phyloP scores from a whole-genome alignment of 2,113 vertebrate species.

The Melanostigma gelatinosum region DNA sequence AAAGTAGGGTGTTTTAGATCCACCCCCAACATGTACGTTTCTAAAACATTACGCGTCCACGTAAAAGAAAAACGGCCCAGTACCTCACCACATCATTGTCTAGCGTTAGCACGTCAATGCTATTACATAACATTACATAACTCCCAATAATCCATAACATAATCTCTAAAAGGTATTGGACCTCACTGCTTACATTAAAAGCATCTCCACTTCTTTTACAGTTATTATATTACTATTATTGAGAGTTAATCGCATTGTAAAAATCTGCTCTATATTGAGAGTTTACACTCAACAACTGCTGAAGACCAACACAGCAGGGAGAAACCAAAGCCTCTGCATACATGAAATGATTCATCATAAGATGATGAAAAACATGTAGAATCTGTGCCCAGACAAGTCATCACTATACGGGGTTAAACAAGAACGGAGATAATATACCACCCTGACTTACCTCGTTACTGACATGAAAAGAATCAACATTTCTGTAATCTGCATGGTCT shows the following conservation, averaged over 20 bases:
- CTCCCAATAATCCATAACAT: too few relatives aligned
- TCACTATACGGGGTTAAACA: background rate
- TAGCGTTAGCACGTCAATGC: too few relatives aligned
- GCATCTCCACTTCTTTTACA: background rate
- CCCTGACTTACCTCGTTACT: background rate
- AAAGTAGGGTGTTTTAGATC: too few relatives aligned
- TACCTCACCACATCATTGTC: too few relatives aligned
- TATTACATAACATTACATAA: too few relatives aligned
- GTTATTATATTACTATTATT: background rate
- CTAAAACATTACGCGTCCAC: too few relatives aligned
- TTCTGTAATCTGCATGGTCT: background rate
- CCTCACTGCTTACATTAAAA: background rate
- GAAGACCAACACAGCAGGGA: background rate
- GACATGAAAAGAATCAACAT: background rate
- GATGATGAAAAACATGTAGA: constrained; percentile 6
- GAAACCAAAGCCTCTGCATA: background rate
- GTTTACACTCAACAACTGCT: background rate
- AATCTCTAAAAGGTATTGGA: background rate
- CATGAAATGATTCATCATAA: background rate
- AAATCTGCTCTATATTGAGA: background rate
- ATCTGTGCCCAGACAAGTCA: background rate
- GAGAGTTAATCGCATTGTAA: background rate
- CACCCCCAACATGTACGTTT: too few relatives aligned
- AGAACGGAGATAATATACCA: background rate
- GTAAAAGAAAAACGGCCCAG: too few relatives aligned